Base-by-base conservation (phyloP, 2,113 vertebrate genomes). In the Eonycteris spelaea region DNA sequence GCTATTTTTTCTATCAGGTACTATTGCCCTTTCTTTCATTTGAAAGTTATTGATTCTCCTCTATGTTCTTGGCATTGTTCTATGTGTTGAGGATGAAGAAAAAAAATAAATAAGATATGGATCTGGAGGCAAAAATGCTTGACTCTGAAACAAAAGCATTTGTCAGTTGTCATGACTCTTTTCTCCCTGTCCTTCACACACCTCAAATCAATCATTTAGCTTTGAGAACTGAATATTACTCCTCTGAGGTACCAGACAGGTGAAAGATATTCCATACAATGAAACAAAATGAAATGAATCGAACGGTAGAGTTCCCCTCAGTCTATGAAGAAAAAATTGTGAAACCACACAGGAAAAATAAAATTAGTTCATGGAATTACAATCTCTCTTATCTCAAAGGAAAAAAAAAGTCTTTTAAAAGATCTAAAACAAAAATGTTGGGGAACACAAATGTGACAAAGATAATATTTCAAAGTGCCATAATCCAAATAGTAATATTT, bases 1-100 rank as follows among this genome's bases (percentile, higher is more conserved):
- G 1, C 26, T 73, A 12, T 82, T 82, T 94, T 94, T 67, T 94
- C 55, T 61, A 91, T 67, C 22, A 85, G 45, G 12, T 28, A 6
- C 22, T 91, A 61, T 6, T 92, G 43, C 6, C 55, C 30, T 84
- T 80, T 82, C 67, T 83, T 90, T 86, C 24, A 45, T 57, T 65
- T 79, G 40, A 79, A 84, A 89, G 18, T 83, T 96, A 93, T 61
- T 74, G 79, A 87, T 90, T 79, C 53, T 83, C 24, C 45, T 86
- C 78, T 95, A 1, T 83, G 48, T 83, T 92, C 61, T 89, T 92
- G 74, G 26, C 68, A 83, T 83, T 65, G 35, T 22, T 77, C 2
- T 88, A n/a, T n/a, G 26, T 33, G 51, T 75, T 68, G 19, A 1
- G 11, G 30, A 48, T 86, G 16, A 51, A 51, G 16, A 13, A 18